These are phyloP conservation scores for Apamea sordens DNA, from an alignment of 2,888 invertebrate species.

Conservation along the genomic window DNA sequence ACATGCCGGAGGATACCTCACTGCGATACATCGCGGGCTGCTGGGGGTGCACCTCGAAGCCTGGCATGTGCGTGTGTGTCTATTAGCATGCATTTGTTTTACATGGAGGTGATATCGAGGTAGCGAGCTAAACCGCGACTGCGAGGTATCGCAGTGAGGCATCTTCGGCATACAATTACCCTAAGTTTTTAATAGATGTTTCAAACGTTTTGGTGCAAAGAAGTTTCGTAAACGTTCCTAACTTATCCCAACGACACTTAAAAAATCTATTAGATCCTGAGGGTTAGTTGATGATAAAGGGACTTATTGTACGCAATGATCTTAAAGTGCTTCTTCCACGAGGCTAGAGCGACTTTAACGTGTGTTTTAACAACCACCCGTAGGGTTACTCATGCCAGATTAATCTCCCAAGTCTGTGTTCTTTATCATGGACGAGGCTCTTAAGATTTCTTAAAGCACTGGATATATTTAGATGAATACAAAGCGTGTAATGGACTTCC, in stretches of 20 bases:
- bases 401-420: conserved; percentile 1
- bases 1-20: too few species aligned
- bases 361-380: not conserved
- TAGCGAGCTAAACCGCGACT: too few species aligned
- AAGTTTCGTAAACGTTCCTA: not conserved
- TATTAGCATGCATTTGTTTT: too few species aligned
- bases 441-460: not conserved
- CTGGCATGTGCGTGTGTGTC: too few species aligned
- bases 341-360: conserved; percentile 11
- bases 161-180: too few species aligned
- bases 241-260: not conserved
- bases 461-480: not conserved
- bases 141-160: too few species aligned
- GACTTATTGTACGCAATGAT: not conserved
- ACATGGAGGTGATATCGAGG: too few species aligned
- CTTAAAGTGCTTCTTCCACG: not conserved
- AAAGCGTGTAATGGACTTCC: not conserved
- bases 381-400: conserved; percentile 2
- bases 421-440: conserved; percentile 2
- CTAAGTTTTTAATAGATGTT: not conserved
- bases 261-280: not conserved
- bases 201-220: not conserved
- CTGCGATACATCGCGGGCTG: too few species aligned
- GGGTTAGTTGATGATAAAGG: not conserved
- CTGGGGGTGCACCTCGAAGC: too few species aligned